A percentile compares a stretch with the other conserved stretches of the same genome.
Evolutionary conservation across 2,113 vertebrate species (phyloP).

Genomic region (Sclerurus mexicanus): DNA sequence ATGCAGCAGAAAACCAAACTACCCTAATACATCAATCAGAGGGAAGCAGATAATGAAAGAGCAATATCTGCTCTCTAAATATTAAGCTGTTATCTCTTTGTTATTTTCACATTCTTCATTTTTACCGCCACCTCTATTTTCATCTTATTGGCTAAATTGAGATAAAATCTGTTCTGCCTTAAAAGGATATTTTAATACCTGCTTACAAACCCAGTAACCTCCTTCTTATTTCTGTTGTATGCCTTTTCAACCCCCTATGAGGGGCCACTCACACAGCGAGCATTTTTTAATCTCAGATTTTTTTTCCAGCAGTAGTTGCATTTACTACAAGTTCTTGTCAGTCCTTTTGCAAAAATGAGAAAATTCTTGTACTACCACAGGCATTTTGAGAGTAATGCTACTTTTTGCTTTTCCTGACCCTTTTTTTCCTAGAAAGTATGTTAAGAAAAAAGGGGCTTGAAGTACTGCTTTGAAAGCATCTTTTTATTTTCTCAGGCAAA

Average conservation of each 20-base stretch:
- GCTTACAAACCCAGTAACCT: background rate
- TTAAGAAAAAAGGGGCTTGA: background rate
- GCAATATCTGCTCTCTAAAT: background rate
- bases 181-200: background rate
- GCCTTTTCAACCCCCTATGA: background rate
- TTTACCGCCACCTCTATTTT: background rate
- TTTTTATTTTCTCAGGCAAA: background rate
- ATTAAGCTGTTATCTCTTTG: background rate
- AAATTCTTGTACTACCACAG: background rate
- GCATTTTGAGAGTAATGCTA: background rate
- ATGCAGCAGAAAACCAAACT: background rate
- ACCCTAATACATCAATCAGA: background rate
- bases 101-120: background rate
- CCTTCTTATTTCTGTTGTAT: background rate
- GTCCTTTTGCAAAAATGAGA: background rate
- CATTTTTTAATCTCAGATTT: background rate
- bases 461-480: background rate
- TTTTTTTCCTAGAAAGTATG: background rate
- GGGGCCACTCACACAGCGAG: background rate
- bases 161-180: background rate
- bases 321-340: background rate
- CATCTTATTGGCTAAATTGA: background rate
- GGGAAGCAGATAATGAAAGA: background rate
- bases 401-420: background rate
- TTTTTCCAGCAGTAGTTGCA: background rate